Percentiles rank a stretch among this genome's conserved stretches.
These are phyloP conservation scores for Callionymus lyra DNA, from an alignment of 2,113 vertebrate genomes.

Conservation along the genomic window DNA sequence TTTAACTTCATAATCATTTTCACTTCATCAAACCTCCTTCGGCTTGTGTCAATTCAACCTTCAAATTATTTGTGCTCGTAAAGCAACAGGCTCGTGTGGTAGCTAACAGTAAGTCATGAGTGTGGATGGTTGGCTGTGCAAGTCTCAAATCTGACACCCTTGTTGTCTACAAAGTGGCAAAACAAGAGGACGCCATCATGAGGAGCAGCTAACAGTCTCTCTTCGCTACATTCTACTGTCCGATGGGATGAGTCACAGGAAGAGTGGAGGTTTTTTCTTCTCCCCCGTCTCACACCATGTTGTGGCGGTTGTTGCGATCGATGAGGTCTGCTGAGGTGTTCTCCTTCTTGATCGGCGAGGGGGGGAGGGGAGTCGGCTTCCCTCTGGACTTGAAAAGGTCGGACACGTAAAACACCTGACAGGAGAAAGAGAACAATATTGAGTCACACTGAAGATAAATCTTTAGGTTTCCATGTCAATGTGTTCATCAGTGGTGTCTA, in stretches of 20 bases:
- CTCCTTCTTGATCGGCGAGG: conserved; percentile 86
- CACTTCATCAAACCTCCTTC: conserved; percentile 27
- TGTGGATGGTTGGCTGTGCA: conserved; percentile 63
- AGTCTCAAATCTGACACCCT: conserved; percentile 46
- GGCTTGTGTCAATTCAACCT: conserved; percentile 37
- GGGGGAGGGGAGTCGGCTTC: conserved; percentile 69
- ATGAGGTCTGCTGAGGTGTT: conserved; percentile 91
- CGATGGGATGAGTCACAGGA: conserved; percentile 82
- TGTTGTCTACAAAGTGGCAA: conserved; percentile 14
- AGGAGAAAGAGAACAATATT: no score
- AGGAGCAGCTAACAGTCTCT: conserved; percentile 60
- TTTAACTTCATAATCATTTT: conserved; percentile 22
- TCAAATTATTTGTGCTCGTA: conserved; percentile 23
- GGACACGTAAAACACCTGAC: conserved; percentile 89
- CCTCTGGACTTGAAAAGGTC: conserved; percentile 88
- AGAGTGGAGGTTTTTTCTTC: conserved; percentile 14
- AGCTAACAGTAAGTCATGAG: conserved; percentile 55
- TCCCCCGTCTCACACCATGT: conserved; percentile 78
- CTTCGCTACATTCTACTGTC: conserved; percentile 99
- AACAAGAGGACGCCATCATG: conserved; percentile 32
- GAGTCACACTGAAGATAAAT: no score
- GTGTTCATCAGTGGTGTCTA: no score
- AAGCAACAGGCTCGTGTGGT: conserved; percentile 57
- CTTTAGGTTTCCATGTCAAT: no score
- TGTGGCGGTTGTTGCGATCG: conserved; percentile 94